phyloP scores from a whole-genome alignment of 2,113 vertebrate species.

The Podarcis raffonei region DNA sequence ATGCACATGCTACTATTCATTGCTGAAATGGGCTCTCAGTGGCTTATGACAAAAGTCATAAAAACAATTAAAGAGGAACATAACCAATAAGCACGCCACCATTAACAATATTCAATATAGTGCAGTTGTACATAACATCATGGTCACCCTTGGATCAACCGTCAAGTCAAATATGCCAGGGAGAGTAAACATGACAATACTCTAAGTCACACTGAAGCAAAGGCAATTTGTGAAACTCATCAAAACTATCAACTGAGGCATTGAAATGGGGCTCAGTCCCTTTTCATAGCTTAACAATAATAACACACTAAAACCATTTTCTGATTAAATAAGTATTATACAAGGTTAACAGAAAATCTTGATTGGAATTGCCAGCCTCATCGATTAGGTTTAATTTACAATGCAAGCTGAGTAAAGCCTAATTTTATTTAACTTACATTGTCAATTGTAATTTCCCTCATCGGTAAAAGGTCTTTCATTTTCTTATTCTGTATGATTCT shows the following conservation, averaged over 20 bases:
- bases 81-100: not conserved
- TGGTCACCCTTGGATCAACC: not conserved
- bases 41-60: not conserved
- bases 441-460: constrained; percentile 51
- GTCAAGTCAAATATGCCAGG: constrained; percentile 20
- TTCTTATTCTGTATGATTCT: constrained; percentile 41
- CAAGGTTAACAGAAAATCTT: constrained; percentile 57
- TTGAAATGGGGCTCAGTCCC: constrained; percentile 17
- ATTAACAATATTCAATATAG: not conserved
- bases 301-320: constrained; percentile 33
- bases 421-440: constrained; percentile 51
- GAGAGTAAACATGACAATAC: not conserved
- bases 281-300: constrained; percentile 32
- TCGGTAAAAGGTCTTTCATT: constrained; percentile 29
- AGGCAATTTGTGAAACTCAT: constrained; percentile 34
- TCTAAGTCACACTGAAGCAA: constrained; percentile 34
- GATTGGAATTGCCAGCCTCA: constrained; percentile 55
- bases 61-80: not conserved
- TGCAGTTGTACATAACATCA: not conserved
- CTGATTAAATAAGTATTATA: constrained; percentile 51
- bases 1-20: not conserved
- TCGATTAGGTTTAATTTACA: constrained; percentile 48
- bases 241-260: constrained; percentile 31
- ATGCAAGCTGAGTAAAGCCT: constrained; percentile 36
- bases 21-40: not conserved